A percentile compares a stretch with the other conserved stretches of the same genome.
These are phyloP conservation scores for Poeciliopsis paucimaculata DNA, from an alignment of 2,797 vertebrate species.

Conservation along the genomic window DNA sequence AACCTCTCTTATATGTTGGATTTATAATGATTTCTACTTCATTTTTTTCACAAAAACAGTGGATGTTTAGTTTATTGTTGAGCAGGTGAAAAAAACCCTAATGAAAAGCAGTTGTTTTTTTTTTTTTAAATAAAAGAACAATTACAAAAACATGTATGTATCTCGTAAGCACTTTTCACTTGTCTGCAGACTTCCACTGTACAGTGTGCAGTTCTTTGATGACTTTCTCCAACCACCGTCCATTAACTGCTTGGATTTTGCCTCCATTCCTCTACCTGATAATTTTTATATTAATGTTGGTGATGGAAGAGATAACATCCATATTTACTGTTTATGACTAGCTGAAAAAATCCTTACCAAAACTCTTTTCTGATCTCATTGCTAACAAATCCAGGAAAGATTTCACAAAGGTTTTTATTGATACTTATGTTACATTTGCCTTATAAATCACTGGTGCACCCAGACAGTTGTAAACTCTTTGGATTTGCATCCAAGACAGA, in stretches of 20 bases:
- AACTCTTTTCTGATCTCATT: background rate
- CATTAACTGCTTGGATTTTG: background rate
- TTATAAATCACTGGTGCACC: background rate
- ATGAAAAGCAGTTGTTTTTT: accelerated
- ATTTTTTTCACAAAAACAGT: background rate
- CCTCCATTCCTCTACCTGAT: background rate
- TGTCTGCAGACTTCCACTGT: background rate
- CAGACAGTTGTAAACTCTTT: background rate
- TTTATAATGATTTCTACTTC: background rate
- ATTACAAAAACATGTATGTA: too few relatives aligned
- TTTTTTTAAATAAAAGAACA: too few relatives aligned
- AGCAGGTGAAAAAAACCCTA: too few relatives aligned
- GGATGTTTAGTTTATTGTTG: background rate
- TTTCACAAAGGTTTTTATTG: background rate
- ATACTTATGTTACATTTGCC: background rate
- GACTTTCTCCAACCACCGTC: background rate
- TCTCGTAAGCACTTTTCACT: too few relatives aligned
- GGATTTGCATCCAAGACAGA: background rate
- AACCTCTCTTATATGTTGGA: background rate
- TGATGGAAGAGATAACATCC: background rate
- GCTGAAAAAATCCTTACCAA: background rate
- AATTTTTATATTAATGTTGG: background rate
- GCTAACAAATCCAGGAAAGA: background rate
- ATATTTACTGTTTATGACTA: background rate
- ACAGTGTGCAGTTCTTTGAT: background rate